Evolutionary conservation across 1,140 invertebrate species (phyloP).

Genomic region (Meloidogyne floridensis): DNA sequence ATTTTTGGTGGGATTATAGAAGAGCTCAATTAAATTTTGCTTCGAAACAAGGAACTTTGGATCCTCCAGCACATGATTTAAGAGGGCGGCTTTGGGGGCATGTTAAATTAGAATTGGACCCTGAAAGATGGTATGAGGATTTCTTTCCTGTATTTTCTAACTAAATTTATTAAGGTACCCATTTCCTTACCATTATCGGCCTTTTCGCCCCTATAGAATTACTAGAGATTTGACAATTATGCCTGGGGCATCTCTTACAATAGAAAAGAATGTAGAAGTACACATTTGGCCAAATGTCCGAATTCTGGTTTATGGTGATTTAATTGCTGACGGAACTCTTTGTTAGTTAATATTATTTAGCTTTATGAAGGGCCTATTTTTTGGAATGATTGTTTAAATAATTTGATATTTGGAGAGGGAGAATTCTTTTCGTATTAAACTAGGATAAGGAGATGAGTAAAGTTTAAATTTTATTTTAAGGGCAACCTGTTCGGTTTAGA

Average conservation of each 20-base stretch:
- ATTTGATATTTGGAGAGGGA: background rate
- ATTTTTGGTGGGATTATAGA: slow-evolving; percentile 71
- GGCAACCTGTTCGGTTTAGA: slow-evolving; percentile 80
- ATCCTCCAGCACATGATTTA: slow-evolving; percentile 68
- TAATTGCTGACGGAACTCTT: slow-evolving; percentile 80
- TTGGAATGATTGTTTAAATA: background rate
- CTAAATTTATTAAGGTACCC: slow-evolving; percentile 34
- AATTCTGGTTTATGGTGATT: slow-evolving; percentile 86
- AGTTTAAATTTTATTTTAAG: background rate
- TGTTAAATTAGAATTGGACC: slow-evolving; percentile 72
- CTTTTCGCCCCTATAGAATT: slow-evolving; percentile 64
- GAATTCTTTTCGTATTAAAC: too few relatives aligned
- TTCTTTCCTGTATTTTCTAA: background rate
- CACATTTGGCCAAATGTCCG: slow-evolving; percentile 95
- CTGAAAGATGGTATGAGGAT: slow-evolving; percentile 52
- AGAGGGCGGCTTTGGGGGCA: slow-evolving; percentile 81
- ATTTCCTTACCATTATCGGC: slow-evolving; percentile 54
- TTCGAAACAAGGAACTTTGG: slow-evolving; percentile 50
- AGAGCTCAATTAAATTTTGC: slow-evolving; percentile 60
- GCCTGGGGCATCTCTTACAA: slow-evolving; percentile 81
- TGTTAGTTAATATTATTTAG: slow-evolving; percentile 63
- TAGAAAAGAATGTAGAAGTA: slow-evolving; percentile 84
- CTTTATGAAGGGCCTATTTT: too few relatives aligned
- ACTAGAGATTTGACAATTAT: slow-evolving; percentile 86
- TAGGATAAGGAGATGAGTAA: too few relatives aligned